Base-by-base conservation (phyloP, 2,797 vertebrate species). In the Myiotriccus ornatus region DNA sequence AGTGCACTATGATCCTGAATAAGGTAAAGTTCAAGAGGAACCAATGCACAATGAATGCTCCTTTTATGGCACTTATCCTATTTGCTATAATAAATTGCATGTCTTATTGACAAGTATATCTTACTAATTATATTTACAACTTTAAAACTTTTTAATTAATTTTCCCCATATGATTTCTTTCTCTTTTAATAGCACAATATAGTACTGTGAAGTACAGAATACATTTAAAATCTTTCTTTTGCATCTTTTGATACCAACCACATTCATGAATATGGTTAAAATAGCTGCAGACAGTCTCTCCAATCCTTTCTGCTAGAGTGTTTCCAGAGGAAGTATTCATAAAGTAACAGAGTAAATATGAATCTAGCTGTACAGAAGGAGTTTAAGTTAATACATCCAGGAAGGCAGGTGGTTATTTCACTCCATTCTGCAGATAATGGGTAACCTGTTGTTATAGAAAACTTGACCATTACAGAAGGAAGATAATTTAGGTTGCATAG, bases 71-170 rank as follows among this genome's bases (percentile, higher is more conserved):
- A 94, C 87, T 93, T 93, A 95, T 2, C 57, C 39, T 43, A 41
- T 90, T 88, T 81, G 5, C 57, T 90, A 46, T 94, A 92, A 75
- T 74, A 68, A 93, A 75, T 59, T 87, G 94, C 94, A 95, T 95
- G 92, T 80, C 94, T 93, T 93, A 39, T 80, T 92, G 82, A 59
- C 76, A 85, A 55, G 25, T 95, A 49, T 89, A 81, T 71, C 43
- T 70, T 92, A 60, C 23, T 59, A 86, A 70, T 68, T 62, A 37
- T 65, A 85, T 89, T 92, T 87, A 85, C 34, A 75, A 14, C 27
- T 67, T 79, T 62, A 77, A 22, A 87, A 77, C 27, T 73, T 79
- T 37, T 70, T 1, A 0, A 27, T 32, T 76, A 2, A 5, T 73
- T 30, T 92, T 73, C 49, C 53, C 49, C 6, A 1, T 73, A 23